A percentile compares a stretch with the other conserved stretches of the same genome.
phyloP scores from a whole-genome alignment of 2,113 vertebrate species.

The Camelus bactrianus region DNA sequence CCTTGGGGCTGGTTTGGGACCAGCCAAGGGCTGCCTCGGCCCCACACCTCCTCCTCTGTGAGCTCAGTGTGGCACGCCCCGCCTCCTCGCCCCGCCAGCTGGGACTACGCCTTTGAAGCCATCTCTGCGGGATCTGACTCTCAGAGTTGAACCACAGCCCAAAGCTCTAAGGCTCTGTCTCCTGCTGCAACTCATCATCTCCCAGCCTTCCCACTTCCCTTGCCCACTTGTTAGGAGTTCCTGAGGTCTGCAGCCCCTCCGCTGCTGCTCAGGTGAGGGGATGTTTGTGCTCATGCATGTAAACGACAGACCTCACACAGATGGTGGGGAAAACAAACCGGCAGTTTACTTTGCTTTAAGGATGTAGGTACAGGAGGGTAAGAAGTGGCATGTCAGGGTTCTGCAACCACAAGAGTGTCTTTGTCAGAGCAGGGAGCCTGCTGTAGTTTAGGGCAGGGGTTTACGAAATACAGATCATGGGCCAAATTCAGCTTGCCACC shows the following conservation, averaged over 20 bases:
- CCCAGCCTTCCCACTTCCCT: neutral
- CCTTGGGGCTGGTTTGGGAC: neutral
- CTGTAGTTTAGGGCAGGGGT: neutral
- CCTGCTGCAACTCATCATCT: neutral
- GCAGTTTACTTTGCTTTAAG: neutral
- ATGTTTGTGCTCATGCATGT: neutral
- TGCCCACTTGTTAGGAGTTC: neutral
- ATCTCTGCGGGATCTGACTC: neutral
- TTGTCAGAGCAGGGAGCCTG: neutral
- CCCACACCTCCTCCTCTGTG: neutral
- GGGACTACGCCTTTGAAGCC: neutral
- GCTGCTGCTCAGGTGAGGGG: neutral
- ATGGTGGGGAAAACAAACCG: neutral
- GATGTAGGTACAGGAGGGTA: neutral
- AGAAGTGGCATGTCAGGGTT: neutral
- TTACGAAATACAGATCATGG: neutral
- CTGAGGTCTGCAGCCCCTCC: neutral
- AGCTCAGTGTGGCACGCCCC: fast-evolving
- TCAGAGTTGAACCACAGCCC: neutral
- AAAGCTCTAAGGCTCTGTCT: neutral
- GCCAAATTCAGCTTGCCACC: neutral
- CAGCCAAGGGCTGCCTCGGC: neutral
- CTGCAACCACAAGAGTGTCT: neutral
- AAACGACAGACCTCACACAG: neutral
- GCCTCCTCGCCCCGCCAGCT: neutral